Conservation (phyloP, 2,888 invertebrate genomes). For the Pegoplata infirma region DNA sequence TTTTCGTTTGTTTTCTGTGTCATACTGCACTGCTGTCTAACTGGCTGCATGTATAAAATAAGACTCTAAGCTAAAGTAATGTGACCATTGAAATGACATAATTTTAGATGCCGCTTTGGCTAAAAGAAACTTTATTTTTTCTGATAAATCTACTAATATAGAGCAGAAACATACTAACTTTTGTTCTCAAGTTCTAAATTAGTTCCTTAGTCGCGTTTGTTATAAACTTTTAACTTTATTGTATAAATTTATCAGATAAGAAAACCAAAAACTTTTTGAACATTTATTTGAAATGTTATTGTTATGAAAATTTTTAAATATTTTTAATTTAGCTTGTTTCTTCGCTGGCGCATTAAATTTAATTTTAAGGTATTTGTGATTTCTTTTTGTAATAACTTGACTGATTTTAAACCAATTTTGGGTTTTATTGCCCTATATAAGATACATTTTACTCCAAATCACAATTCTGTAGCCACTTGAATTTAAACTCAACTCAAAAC, state of each 20-base stretch:
- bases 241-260: conserved; percentile 53
- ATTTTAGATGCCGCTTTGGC: neutral
- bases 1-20: too few species aligned
- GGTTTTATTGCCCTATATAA: too few species aligned
- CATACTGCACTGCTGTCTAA: too few species aligned
- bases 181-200: conserved; percentile 56
- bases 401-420: too few species aligned
- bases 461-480: too few species aligned
- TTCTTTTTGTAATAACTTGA: too few species aligned
- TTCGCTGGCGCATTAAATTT: conserved; percentile 23
- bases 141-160: conserved; percentile 44
- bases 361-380: conserved; percentile 17
- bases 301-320: neutral
- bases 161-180: conserved; percentile 43
- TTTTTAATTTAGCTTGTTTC: conserved; percentile 1
- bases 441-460: too few species aligned
- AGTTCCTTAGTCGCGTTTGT: conserved; percentile 59
- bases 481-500: too few species aligned
- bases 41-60: too few species aligned
- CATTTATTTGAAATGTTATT: conserved; percentile 37
- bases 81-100: too few species aligned
- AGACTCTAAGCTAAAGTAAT: too few species aligned
- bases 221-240: conserved; percentile 52
- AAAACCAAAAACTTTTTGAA: conserved; percentile 40
- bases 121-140: neutral